A percentile compares a stretch with the other conserved stretches of the same genome.
These are phyloP conservation scores for Coelopa pilipes DNA, from an alignment of 2,888 invertebrate species.

Conservation along the genomic window DNA sequence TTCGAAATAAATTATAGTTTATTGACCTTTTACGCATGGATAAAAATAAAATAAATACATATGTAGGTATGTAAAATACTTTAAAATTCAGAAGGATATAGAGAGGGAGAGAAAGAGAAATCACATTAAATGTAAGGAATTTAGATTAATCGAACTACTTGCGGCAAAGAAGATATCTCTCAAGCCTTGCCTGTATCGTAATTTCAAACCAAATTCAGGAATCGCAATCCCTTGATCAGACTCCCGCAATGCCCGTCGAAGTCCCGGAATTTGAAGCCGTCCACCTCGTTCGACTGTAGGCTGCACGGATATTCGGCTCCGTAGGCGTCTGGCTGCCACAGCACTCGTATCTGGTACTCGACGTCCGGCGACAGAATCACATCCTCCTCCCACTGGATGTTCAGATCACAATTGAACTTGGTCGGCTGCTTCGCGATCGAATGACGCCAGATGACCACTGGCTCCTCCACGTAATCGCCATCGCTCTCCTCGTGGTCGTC, in stretches of 20 bases:
- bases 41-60: no score
- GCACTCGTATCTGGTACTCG: slow-evolving; percentile 59
- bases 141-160: no score
- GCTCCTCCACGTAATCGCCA: not conserved
- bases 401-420: slow-evolving; percentile 64
- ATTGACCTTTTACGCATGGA: no score
- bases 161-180: no score
- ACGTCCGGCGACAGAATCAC: slow-evolving; percentile 61
- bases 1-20: no score
- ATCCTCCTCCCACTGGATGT: slow-evolving; percentile 57
- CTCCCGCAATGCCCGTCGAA: slow-evolving; percentile 58
- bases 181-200: no score
- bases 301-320: slow-evolving; percentile 66
- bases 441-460: slow-evolving; percentile 54
- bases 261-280: slow-evolving; percentile 61
- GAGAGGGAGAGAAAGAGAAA: no score
- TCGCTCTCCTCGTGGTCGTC: slow-evolving; percentile 13
- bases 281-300: slow-evolving; percentile 58
- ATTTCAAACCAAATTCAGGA: slow-evolving; percentile 56
- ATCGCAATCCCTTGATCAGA: slow-evolving; percentile 61
- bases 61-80: no score
- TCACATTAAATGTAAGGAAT: no score
- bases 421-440: slow-evolving; percentile 55
- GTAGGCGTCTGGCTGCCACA: slow-evolving; percentile 59
- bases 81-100: no score